Evolutionary conservation across 2,888 invertebrate species (phyloP).

Genomic region (Cheilosia impressa): DNA sequence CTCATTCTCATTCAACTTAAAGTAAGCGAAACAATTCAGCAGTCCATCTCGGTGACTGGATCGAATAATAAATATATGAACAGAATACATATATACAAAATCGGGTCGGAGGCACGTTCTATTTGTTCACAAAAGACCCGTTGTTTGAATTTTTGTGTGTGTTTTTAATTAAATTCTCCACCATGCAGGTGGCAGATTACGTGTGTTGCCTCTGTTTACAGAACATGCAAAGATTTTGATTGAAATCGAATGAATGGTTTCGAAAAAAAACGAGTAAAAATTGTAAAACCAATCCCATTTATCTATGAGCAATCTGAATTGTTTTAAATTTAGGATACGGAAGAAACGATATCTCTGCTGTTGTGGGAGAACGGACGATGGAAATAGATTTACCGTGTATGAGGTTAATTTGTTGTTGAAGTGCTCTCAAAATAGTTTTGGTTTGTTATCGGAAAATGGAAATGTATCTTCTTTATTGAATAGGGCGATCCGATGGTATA

Average conservation of each 20-base stretch:
- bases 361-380: neutral
- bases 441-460: no score
- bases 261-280: neutral
- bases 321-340: slow-evolving; percentile 31
- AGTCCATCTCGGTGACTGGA: slow-evolving; percentile 4
- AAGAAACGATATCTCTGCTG: slow-evolving; percentile 4
- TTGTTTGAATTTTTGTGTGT: slow-evolving; percentile 36
- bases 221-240: slow-evolving; percentile 33
- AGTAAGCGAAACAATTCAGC: neutral
- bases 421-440: neutral
- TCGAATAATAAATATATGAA: neutral
- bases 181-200: slow-evolving; percentile 34
- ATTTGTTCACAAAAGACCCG: slow-evolving; percentile 32
- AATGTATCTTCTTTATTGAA: no score
- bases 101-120: slow-evolving; percentile 34
- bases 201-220: slow-evolving; percentile 9
- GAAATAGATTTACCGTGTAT: slow-evolving; percentile 11
- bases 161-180: slow-evolving; percentile 51
- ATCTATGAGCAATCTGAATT: slow-evolving; percentile 27
- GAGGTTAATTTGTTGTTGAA: neutral
- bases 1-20: slow-evolving; percentile 6
- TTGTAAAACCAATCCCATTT: neutral
- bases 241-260: slow-evolving; percentile 37
- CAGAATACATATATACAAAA: neutral
- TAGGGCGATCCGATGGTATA: no score